A percentile compares a stretch with the other conserved stretches of the same genome.
Evolutionary conservation across 2,113 vertebrate genomes (phyloP).

Genomic region (Illadopsis cleaveri): DNA sequence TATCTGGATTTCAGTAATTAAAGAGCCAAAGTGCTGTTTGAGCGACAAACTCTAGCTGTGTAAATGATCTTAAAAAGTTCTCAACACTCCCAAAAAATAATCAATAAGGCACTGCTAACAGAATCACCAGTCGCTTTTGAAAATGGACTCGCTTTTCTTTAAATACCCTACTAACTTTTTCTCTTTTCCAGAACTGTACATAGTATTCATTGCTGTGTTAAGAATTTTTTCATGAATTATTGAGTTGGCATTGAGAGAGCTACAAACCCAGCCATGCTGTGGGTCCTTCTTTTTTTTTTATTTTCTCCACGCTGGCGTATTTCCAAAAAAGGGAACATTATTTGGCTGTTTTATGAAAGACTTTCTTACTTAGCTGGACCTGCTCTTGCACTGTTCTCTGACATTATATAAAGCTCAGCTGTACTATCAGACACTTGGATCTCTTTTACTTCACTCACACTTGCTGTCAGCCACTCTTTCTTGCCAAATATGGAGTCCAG

Average conservation of each 20-base stretch:
- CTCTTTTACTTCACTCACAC: not conserved
- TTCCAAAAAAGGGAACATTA: not conserved
- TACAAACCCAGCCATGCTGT: not conserved
- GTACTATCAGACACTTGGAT: slow-evolving; percentile 1
- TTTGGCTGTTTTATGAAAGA: slow-evolving; percentile 1
- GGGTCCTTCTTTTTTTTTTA: not conserved
- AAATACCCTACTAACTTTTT: not conserved
- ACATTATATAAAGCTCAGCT: not conserved
- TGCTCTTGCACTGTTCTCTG: not conserved
- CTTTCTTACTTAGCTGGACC: not conserved
- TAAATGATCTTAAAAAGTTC: not conserved
- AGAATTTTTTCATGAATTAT: not conserved
- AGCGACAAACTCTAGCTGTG: not conserved
- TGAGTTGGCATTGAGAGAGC: not conserved
- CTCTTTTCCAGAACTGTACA: not conserved
- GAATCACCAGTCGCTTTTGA: not conserved
- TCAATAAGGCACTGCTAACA: not conserved
- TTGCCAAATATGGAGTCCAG: slow-evolving; percentile 3
- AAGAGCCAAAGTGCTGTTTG: not conserved
- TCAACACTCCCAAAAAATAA: not conserved
- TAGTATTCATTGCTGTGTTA: not conserved
- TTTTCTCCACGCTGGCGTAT: not conserved
- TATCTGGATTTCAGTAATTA: not conserved
- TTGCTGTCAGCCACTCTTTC: slow-evolving; percentile 26
- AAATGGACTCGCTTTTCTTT: not conserved